Percentiles rank a stretch among this genome's conserved stretches.
Evolutionary conservation across 2,888 invertebrate species (phyloP).

Genomic region (Plagodis dolabraria): DNA sequence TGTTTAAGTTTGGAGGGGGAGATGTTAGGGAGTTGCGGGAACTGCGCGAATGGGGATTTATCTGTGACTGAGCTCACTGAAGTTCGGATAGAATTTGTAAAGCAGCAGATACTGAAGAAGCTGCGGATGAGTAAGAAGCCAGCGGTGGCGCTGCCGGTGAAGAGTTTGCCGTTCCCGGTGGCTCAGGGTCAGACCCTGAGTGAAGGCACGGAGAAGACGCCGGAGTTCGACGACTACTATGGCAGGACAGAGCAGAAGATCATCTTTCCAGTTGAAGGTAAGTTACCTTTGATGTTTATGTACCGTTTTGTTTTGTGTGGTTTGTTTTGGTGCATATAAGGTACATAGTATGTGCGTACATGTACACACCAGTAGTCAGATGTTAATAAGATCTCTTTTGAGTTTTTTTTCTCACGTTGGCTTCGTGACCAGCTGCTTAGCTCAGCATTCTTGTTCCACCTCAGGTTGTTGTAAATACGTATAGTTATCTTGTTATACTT

Average conservation of each 20-base stretch:
- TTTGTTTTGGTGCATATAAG: not conserved
- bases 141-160: constrained; percentile 84
- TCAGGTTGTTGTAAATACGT: no score
- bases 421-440: no score
- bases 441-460: no score
- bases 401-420: no score
- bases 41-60: constrained; percentile 75
- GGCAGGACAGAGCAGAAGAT: constrained; percentile 94
- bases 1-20: constrained; percentile 61
- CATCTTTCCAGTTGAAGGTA: constrained; percentile 92
- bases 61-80: constrained; percentile 86
- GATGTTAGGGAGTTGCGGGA: constrained; percentile 67
- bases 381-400: no score
- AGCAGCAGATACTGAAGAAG: constrained; percentile 93
- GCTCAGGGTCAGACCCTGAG: constrained; percentile 89
- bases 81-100: constrained; percentile 91
- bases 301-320: not conserved
- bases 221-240: constrained; percentile 90
- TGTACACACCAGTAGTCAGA: no score
- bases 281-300: constrained; percentile 21
- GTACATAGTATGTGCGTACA: no score
- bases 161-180: constrained; percentile 90
- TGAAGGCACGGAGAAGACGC: constrained; percentile 83
- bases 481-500: no score
- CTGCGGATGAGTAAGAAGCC: constrained; percentile 91